phyloP scores from a whole-genome alignment of 2,113 vertebrate species.

The Oophaga pumilio region DNA sequence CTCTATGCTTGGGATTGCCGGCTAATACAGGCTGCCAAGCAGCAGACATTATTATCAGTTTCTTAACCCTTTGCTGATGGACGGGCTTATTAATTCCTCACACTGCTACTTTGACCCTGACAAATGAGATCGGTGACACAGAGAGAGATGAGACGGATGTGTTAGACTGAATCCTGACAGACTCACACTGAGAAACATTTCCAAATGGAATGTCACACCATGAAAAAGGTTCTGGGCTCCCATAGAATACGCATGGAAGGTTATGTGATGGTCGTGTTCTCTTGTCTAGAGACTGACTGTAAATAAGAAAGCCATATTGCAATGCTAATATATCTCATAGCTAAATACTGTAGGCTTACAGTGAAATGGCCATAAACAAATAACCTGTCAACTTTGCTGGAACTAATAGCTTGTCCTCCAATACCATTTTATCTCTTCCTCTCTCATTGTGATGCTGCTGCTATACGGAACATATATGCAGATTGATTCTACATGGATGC shows the following conservation, averaged over 20 bases:
- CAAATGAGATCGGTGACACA: conserved; percentile 41
- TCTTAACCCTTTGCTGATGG: conserved; percentile 25
- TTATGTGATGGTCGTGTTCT: conserved; percentile 10
- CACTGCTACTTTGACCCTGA: conserved; percentile 35
- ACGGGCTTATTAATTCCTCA: conserved; percentile 1
- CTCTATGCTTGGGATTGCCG: conserved; percentile 28
- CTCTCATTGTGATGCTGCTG: conserved; percentile 28
- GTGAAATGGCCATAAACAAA: conserved; percentile 26
- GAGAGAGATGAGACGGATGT: conserved; percentile 35
- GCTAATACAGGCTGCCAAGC: conserved; percentile 29
- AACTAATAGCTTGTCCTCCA: conserved; percentile 28
- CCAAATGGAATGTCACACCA: conserved; percentile 44
- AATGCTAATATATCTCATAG: conserved; percentile 25
- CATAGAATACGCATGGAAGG: conserved; percentile 30
- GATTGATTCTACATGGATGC: conserved; percentile 36
- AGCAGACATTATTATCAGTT: conserved; percentile 17
- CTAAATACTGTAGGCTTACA: conserved; percentile 28
- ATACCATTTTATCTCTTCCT: conserved; percentile 8
- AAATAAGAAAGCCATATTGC: conserved; percentile 27
- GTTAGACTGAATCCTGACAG: conserved; percentile 26
- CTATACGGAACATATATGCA: conserved; percentile 20
- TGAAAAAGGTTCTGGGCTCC: conserved; percentile 8
- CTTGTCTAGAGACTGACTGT: conserved; percentile 2
- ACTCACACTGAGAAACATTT: conserved; percentile 40
- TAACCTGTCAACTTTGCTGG: conserved; percentile 4